Percentiles rank a stretch among this genome's conserved stretches.
These are phyloP conservation scores for Unio delphinus DNA, from an alignment of 2,888 invertebrate genomes.

Conservation along the genomic window DNA sequence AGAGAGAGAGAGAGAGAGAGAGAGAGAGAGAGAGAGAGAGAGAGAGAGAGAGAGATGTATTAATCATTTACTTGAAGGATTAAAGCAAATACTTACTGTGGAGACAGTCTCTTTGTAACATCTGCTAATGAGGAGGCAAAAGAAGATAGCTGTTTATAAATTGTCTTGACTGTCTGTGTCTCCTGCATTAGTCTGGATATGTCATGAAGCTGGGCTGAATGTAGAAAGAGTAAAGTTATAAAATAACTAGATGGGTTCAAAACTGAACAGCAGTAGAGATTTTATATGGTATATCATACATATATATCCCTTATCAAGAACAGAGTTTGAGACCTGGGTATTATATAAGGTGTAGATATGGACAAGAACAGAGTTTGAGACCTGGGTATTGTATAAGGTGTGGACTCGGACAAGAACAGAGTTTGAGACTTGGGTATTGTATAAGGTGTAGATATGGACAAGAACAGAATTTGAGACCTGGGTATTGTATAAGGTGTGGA, in stretches of 20 bases:
- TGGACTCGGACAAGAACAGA: background rate
- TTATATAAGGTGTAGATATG: too few relatives aligned
- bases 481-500: too few relatives aligned
- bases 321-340: background rate
- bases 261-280: background rate
- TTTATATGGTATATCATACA: background rate
- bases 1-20: background rate
- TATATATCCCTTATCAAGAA: background rate
- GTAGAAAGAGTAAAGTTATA: background rate
- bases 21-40: background rate
- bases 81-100: constrained; percentile 51
- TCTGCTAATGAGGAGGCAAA: constrained; percentile 76
- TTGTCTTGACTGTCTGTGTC: constrained; percentile 78
- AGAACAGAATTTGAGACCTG: too few relatives aligned
- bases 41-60: background rate
- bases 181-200: constrained; percentile 79
- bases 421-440: too few relatives aligned
- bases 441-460: too few relatives aligned
- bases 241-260: background rate
- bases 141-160: constrained; percentile 79
- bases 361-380: background rate
- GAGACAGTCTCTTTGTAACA: constrained; percentile 66
- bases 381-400: too few relatives aligned
- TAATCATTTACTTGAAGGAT: background rate
- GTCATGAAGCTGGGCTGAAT: constrained; percentile 77